Evolutionary conservation across 2,797 vertebrate species (phyloP).

Genomic region (Sebastes flavidus): DNA sequence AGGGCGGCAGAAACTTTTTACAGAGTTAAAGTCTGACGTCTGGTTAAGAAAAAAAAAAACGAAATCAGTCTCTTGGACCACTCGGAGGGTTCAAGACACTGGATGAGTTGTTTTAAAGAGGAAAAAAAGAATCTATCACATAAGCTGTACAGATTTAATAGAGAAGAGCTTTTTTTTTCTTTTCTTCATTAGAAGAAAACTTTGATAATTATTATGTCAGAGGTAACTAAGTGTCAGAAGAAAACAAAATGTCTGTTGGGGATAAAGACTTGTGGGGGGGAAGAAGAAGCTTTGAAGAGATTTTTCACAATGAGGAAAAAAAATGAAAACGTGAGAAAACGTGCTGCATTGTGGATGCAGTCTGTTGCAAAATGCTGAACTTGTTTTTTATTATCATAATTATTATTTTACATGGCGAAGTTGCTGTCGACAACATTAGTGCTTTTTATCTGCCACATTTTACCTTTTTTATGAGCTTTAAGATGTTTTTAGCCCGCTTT

Average conservation of each 20-base stretch:
- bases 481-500: constrained; percentile 96
- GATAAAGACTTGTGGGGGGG: constrained; percentile 68
- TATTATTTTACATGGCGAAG: constrained; percentile 89
- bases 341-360: constrained; percentile 90
- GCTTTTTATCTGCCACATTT: constrained; percentile 98
- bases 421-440: constrained; percentile 92
- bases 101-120: constrained; percentile 83
- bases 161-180: constrained; percentile 85
- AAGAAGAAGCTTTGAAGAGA: constrained; percentile 87
- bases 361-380: constrained; percentile 89
- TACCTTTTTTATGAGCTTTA: constrained; percentile 99
- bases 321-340: constrained; percentile 74
- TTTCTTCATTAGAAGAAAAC: constrained; percentile 97
- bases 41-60: constrained; percentile 71
- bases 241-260: constrained; percentile 91
- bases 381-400: constrained; percentile 80
- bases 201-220: constrained; percentile 91
- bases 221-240: constrained; percentile 88
- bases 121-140: constrained; percentile 84
- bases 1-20: constrained; percentile 91
- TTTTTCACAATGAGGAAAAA: constrained; percentile 87
- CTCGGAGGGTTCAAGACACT: constrained; percentile 84
- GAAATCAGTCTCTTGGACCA: constrained; percentile 81
- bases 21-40: constrained; percentile 90
- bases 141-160: constrained; percentile 96